These are phyloP conservation scores for Cartodere bifasciata DNA, from an alignment of 2,888 invertebrate species.

Conservation along the genomic window DNA sequence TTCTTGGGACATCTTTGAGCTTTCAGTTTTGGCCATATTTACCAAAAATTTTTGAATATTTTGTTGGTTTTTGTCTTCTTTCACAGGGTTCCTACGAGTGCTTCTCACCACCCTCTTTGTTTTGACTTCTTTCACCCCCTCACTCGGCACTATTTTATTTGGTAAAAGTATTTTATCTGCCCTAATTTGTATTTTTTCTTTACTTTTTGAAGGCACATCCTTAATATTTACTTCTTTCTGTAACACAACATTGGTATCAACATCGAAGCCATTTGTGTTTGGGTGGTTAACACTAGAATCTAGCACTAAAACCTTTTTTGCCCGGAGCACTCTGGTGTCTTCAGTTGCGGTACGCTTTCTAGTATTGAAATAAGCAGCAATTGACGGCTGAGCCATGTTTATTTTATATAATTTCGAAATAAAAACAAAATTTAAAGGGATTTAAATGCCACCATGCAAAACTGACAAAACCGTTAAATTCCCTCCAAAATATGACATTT, in stretches of 20 bases:
- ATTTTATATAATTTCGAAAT: conserved; percentile 14
- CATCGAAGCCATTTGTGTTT: conserved; percentile 7
- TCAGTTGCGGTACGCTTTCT: conserved; percentile 64
- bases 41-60: conserved; percentile 25
- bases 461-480: conserved; percentile 19
- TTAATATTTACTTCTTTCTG: conserved; percentile 7
- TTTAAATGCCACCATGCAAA: conserved; percentile 18
- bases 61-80: conserved; percentile 18
- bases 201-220: conserved; percentile 11
- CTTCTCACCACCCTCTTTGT: conserved; percentile 11
- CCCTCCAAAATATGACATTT: conserved; percentile 4
- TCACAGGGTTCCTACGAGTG: conserved; percentile 17
- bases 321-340: conserved; percentile 39
- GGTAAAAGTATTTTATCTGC: conserved; percentile 14
- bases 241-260: conserved; percentile 9
- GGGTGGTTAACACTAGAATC: conserved; percentile 19
- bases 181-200: conserved; percentile 4
- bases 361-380: conserved; percentile 62
- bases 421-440: conserved; percentile 21
- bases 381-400: conserved; percentile 72
- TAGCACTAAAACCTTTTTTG: conserved; percentile 39
- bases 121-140: conserved; percentile 11
- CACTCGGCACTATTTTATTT: conserved; percentile 10
- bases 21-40: conserved; percentile 18
- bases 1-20: too few species aligned